Percentiles rank a stretch among this genome's conserved stretches.
Evolutionary conservation across 2,797 vertebrate genomes (phyloP).

Genomic region (Aeoliscus strigatus): DNA sequence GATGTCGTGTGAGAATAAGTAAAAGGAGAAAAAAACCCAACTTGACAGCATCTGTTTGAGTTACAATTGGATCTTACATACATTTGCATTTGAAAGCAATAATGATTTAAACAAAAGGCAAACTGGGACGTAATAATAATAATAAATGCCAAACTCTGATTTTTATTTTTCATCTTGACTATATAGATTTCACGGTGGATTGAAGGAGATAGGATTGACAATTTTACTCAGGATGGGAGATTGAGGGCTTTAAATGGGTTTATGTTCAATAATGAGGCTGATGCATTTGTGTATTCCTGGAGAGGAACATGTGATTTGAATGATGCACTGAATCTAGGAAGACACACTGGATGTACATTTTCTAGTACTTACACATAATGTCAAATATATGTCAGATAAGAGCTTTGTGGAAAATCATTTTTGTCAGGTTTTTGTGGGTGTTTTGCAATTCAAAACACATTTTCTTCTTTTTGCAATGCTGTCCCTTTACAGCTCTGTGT

Average conservation of each 20-base stretch:
- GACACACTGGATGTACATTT: conserved; percentile 4
- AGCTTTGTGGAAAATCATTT: neutral
- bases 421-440: neutral
- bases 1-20: conserved; percentile 20
- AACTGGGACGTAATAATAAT: conserved; percentile 15
- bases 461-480: neutral
- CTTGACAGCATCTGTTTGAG: conserved; percentile 10
- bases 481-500: neutral
- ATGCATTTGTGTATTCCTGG: no score
- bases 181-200: conserved; percentile 13
- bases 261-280: no score
- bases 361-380: conserved; percentile 5
- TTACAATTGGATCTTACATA: conserved; percentile 12
- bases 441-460: no score
- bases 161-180: conserved; percentile 1
- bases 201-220: neutral
- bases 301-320: no score
- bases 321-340: neutral
- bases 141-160: conserved; percentile 10
- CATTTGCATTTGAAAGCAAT: conserved; percentile 9
- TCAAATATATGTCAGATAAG: neutral
- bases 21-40: neutral
- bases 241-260: no score
- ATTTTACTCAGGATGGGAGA: neutral
- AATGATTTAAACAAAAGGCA: conserved; percentile 10